phyloP scores from a whole-genome alignment of 2,113 vertebrate genomes.

The Aspidoscelis tigris region DNA sequence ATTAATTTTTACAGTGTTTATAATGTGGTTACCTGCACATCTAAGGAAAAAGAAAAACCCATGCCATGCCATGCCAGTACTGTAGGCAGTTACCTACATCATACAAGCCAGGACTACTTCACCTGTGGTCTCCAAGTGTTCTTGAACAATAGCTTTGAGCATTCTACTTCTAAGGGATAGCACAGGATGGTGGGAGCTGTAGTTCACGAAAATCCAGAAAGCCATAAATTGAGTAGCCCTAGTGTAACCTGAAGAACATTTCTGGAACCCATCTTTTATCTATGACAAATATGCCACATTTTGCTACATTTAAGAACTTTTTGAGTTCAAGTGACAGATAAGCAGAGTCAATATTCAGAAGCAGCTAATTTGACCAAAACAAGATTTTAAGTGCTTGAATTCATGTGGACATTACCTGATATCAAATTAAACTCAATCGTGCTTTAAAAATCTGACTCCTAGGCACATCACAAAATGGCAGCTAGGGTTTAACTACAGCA shows the following conservation, averaged over 20 bases:
- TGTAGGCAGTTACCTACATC: no score
- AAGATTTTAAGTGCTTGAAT: neutral
- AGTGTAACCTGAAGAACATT: no score
- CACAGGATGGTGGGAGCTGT: no score
- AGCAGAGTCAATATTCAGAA: neutral
- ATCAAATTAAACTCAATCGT: neutral
- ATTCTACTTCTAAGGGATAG: no score
- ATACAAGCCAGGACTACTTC: no score
- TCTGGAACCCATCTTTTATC: neutral
- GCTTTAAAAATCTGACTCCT: neutral
- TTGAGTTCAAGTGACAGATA: neutral
- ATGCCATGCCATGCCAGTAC: neutral
- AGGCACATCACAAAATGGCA: neutral
- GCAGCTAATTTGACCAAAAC: neutral
- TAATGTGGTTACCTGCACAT: neutral
- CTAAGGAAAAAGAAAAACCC: neutral
- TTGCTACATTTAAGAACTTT: neutral
- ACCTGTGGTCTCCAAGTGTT: no score
- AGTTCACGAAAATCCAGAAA: no score
- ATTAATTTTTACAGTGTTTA: neutral
- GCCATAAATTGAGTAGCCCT: no score
- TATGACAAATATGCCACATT: neutral
- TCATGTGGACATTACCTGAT: neutral
- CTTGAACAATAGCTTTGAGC: no score
- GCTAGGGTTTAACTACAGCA: neutral